Conservation (phyloP, 2,888 invertebrate genomes). For the Drosophila percnosoma region DNA sequence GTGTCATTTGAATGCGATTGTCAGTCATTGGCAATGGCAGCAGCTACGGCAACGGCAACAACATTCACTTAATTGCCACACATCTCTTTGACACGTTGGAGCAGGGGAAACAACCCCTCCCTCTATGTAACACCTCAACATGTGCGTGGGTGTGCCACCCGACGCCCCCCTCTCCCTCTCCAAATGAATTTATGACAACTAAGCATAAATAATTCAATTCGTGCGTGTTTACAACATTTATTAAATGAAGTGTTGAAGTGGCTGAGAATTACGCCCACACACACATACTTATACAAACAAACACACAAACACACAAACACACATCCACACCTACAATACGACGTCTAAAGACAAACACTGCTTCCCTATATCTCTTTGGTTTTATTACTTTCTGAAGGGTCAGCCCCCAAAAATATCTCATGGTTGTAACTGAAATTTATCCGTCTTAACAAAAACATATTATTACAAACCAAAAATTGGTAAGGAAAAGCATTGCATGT, state of each 20-base stretch:
- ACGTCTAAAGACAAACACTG: conserved; percentile 2
- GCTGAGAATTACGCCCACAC: conserved; percentile 47
- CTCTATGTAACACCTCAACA: neutral
- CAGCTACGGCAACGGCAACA: conserved; percentile 7
- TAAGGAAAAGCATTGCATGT: conserved; percentile 21
- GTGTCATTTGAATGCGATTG: conserved; percentile 63
- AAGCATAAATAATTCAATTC: conserved; percentile 70
- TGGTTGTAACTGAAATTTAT: conserved; percentile 21
- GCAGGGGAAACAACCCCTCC: neutral
- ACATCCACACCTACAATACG: conserved; percentile 1
- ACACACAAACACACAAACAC: neutral
- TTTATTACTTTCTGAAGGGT: conserved; percentile 4
- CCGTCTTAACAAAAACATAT: conserved; percentile 10
- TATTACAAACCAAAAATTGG: conserved; percentile 4
- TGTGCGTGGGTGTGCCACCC: conserved; percentile 19
- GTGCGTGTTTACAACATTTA: conserved; percentile 65
- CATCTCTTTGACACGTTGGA: conserved; percentile 35
- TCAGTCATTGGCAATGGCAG: conserved; percentile 53
- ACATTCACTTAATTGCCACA: conserved; percentile 44
- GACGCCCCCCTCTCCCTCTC: neutral
- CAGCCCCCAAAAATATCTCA: conserved; percentile 33
- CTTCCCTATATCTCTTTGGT: neutral
- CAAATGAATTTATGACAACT: conserved; percentile 72
- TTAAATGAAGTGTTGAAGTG: conserved; percentile 64
- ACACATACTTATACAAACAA: conserved; percentile 1